Evolutionary conservation across 2,888 invertebrate species (phyloP).

Genomic region (Xiphydria camelus): DNA sequence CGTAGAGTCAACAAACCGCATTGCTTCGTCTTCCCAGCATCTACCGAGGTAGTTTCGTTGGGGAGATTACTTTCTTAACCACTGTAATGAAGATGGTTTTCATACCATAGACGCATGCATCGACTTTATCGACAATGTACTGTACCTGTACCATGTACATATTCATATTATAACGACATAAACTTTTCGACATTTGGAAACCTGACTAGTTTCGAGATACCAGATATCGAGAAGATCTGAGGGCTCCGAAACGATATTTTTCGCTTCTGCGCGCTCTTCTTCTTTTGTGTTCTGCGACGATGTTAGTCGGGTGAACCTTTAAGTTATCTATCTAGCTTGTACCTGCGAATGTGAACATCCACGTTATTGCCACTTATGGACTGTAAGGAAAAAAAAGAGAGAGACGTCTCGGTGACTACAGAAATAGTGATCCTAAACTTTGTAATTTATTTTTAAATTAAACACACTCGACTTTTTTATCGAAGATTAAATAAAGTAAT

Average conservation of each 20-base stretch:
- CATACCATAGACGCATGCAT: slow-evolving; percentile 47
- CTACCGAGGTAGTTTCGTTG: slow-evolving; percentile 42
- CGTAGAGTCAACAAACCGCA: slow-evolving; percentile 36
- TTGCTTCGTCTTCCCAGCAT: slow-evolving; percentile 46
- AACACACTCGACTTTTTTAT: slow-evolving; percentile 13
- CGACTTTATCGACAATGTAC: slow-evolving; percentile 49
- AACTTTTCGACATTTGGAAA: slow-evolving; percentile 36
- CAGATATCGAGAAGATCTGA: too few relatives aligned
- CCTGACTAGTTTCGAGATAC: too few relatives aligned
- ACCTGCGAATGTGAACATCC: slow-evolving; percentile 19
- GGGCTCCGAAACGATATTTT: too few relatives aligned
- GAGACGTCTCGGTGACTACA: slow-evolving; percentile 28
- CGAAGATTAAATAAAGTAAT: slow-evolving; percentile 42
- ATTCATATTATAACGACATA: slow-evolving; percentile 31
- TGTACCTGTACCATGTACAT: slow-evolving; percentile 48
- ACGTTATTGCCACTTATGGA: slow-evolving; percentile 27
- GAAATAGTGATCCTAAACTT: slow-evolving; percentile 37
- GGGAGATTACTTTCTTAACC: slow-evolving; percentile 33
- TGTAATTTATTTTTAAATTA: slow-evolving; percentile 36
- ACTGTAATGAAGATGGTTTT: slow-evolving; percentile 34
- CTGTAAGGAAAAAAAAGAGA: slow-evolving; percentile 26
- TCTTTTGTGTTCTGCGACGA: slow-evolving; percentile 22
- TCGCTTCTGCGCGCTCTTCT: too few relatives aligned
- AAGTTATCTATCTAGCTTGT: slow-evolving; percentile 26
- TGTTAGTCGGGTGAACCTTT: slow-evolving; percentile 27